These are phyloP conservation scores for Urechis unicinctus DNA, from an alignment of 2,888 invertebrate genomes.

Conservation along the genomic window DNA sequence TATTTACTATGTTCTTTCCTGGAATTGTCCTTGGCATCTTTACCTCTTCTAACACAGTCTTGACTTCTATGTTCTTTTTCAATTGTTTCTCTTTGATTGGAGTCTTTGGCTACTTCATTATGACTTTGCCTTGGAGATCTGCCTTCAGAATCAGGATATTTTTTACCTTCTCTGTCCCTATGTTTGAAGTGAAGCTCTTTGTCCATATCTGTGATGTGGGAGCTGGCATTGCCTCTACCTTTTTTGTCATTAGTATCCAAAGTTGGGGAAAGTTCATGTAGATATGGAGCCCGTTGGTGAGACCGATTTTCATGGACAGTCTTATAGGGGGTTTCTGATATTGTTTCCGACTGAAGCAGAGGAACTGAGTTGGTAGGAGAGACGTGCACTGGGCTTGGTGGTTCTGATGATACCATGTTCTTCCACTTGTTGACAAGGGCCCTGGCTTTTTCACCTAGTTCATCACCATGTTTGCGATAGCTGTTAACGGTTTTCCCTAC, in stretches of 20 bases:
- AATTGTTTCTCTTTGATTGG: too few species aligned
- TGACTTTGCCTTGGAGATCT: too few species aligned
- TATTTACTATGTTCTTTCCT: not conserved
- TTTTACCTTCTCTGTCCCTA: too few species aligned
- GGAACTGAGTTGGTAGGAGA: not conserved
- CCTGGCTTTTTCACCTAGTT: constrained; percentile 1
- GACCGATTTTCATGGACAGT: too few species aligned
- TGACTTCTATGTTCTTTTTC: too few species aligned
- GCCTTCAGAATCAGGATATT: too few species aligned
- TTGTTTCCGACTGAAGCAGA: not conserved
- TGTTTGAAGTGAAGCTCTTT: too few species aligned
- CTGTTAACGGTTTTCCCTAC: constrained; percentile 4
- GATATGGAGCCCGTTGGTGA: not conserved
- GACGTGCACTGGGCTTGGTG: not conserved
- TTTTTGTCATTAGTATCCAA: too few species aligned
- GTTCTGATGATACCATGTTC: not conserved
- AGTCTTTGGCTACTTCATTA: too few species aligned
- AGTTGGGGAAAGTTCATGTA: not conserved
- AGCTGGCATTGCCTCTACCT: too few species aligned
- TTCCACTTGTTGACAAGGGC: constrained; percentile 3
- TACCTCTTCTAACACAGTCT: not conserved
- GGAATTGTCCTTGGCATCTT: not conserved
- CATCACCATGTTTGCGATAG: constrained; percentile 3
- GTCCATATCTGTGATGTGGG: too few species aligned
- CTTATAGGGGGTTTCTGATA: not conserved